Evolutionary conservation across 2,888 invertebrate species (phyloP), one percentile per base, ranked within the genome.

Genomic region (Tenthredo amoena): DNA sequence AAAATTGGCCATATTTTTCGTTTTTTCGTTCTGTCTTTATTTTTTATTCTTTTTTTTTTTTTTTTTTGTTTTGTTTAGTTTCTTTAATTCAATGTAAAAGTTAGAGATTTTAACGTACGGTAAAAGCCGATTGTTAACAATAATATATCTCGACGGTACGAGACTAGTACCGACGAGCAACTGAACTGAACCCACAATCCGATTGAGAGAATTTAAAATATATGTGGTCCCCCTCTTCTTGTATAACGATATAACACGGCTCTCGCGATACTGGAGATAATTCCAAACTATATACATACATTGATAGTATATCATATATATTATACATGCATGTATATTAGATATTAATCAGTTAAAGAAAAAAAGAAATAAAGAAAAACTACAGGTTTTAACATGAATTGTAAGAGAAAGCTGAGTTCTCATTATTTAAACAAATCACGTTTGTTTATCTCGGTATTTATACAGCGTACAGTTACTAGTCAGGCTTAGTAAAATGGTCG

Each of bases 1-100:
- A 81, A 58, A 81, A 81, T 62, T 81, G 9, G 62, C 81, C 81
- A 81, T 81, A 79, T 79, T 79, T 55, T 81, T 81, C 50, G 21
- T 12, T 62, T 40, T 40, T 21, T 40, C 62, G n/a, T 40, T 5
- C n/a, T 62, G 12, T 72, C 7, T 21, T 72, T 43, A 4, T 74
- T 12, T 74, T 72, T 0, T 34, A 43, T 40, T 2, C 21, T 21
- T n/a, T 72, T 37, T 40, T 40, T 3, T 71, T 37, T 18, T 9
- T 15, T 12, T 34, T 18, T 34, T 34, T 18, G 10, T 37, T 37
- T 2, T 34, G n/a, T n/a, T 37, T 34, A 37, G 15, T 72, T n/a
- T 40, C 37, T 72, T 72, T 37, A 40, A n/a, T 37, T 40, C 0
- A 15, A 68, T 34, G 9, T 68, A 4, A 0, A 71, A 71, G 10